Base-by-base conservation (phyloP, 1,140 invertebrate genomes). In the Calephelis nemesis region DNA sequence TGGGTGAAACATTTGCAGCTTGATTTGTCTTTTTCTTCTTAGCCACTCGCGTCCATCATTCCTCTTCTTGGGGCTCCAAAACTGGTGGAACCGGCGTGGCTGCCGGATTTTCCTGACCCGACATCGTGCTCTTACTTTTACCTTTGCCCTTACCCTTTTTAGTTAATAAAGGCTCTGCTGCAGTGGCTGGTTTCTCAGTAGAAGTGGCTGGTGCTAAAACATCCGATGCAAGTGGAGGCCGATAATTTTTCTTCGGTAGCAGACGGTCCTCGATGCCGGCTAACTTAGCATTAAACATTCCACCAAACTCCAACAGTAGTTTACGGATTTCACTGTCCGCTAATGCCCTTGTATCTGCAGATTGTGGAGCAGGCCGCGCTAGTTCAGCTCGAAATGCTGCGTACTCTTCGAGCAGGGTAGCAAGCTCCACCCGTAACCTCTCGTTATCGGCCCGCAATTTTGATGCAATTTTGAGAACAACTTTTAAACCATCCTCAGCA, bases 381-480 rank as follows among this genome's bases (percentile, higher is more conserved):
- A 49, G n/a, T 30, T 47, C 45, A 13, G 48, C 11, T 60, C 39
- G 8, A 65, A 52, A 12, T 11, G 15, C 50, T 7, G 13, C 13
- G 68, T 8, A n/a, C 70, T 65, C n/a, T 47, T 54, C 3, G 40
- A 52, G n/a, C 4, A 73, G 54, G 10, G 63, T 45, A 4, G 48
- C 54, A 7, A 70, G 13, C 15, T 69, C 52, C 1, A n/a, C 40
- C 5, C 48, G 19, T 5, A 74, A 42, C 0, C 60, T 64, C 2
- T 12, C 50, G 19, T 74, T 74, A 0, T 71, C 70, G 1, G 52
- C 65, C 9, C 65, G 60, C 0, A 69, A 74, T 13, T 68, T 71
- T 0, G 45, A 45, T 0, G 72, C 66, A 2, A 74, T 67, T 9
- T 67, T 60, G 11, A 66, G 11, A 0, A 74, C 69, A 4, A 63